A percentile compares a stretch with the other conserved stretches of the same genome.
Conservation (phyloP, 2,113 vertebrate genomes). For the Aplodontia rufa region DNA sequence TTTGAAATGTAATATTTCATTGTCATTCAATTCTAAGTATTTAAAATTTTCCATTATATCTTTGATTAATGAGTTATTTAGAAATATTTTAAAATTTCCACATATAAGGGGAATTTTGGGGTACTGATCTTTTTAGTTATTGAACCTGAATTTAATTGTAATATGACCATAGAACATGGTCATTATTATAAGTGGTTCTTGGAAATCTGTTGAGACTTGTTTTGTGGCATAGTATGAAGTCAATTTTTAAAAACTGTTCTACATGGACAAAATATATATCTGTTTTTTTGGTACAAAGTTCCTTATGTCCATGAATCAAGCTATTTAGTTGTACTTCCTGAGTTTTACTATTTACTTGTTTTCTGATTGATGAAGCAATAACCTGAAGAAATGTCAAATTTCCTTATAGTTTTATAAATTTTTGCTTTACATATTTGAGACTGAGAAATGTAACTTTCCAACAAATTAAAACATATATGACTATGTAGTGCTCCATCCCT, state of each 20-base stretch:
- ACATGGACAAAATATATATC: background rate
- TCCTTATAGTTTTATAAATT: background rate
- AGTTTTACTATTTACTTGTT: slow-evolving; percentile 11
- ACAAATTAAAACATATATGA: background rate
- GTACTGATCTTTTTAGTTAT: slow-evolving; percentile 16
- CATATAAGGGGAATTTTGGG: slow-evolving; percentile 67
- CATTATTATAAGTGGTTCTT: slow-evolving; percentile 55
- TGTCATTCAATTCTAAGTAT: slow-evolving; percentile 72
- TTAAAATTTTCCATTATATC: slow-evolving; percentile 66
- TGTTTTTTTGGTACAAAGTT: background rate
- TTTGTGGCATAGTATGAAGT: slow-evolving; percentile 34
- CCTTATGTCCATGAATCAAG: background rate
- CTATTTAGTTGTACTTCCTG: background rate
- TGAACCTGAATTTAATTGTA: slow-evolving; percentile 62
- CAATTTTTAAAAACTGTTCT: slow-evolving; percentile 45
- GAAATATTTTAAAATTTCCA: slow-evolving; percentile 75
- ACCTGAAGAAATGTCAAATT: background rate
- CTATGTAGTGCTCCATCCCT: background rate
- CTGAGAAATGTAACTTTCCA: slow-evolving; percentile 11
- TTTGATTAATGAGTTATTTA: slow-evolving; percentile 72
- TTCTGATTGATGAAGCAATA: background rate
- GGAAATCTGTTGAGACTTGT: slow-evolving; percentile 52
- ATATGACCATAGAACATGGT: slow-evolving; percentile 36
- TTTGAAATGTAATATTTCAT: slow-evolving; percentile 64
- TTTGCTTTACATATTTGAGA: slow-evolving; percentile 42